These are phyloP conservation scores for Tonatia bakeri DNA, from an alignment of 2,113 vertebrate genomes.

Conservation along the genomic window DNA sequence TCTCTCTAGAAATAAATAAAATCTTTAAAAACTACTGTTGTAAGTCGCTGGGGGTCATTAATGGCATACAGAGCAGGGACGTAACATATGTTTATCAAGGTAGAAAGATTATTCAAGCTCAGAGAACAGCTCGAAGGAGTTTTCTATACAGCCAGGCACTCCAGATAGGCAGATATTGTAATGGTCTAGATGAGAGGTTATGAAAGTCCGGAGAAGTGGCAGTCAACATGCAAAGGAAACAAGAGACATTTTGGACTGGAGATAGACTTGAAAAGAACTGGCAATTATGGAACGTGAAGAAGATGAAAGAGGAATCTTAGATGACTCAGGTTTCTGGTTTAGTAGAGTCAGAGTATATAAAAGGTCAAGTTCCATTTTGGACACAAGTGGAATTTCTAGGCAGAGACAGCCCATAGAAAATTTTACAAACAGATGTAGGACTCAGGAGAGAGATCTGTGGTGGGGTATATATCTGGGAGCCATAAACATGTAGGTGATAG, in stretches of 20 bases:
- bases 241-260: neutral
- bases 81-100: neutral
- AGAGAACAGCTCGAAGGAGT: neutral
- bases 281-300: neutral
- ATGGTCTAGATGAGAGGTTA: neutral
- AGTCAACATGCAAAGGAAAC: neutral
- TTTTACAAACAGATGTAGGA: neutral
- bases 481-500: neutral
- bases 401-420: neutral
- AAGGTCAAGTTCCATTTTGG: neutral
- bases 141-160: neutral
- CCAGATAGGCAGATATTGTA: neutral
- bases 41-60: neutral
- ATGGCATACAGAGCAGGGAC: neutral
- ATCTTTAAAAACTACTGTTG: neutral
- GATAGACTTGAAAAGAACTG: neutral
- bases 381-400: constrained; percentile 5
- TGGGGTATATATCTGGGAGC: neutral
- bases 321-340: neutral
- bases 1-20: no score
- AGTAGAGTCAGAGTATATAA: neutral
- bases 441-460: neutral
- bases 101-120: neutral
- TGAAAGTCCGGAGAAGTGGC: neutral
- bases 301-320: neutral